Base-by-base conservation (phyloP, 2,888 invertebrate genomes). In the Drepanosiphum platanoidis region DNA sequence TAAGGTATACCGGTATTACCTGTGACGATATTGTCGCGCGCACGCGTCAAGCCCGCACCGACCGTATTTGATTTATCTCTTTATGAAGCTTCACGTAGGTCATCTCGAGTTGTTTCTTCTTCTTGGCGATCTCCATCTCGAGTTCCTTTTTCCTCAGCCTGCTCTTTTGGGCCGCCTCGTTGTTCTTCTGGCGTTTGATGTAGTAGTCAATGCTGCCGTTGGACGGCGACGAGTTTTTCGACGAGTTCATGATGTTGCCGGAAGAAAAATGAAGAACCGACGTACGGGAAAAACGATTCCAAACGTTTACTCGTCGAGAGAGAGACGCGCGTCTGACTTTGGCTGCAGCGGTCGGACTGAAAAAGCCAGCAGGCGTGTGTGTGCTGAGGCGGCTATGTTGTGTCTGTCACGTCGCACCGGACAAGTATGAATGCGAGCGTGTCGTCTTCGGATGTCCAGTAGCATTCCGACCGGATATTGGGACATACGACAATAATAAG, bases 51-150 rank as follows among this genome's bases (percentile, higher is more conserved):
- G 83, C 83, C 5, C 83, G 75, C 27, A 75, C 46, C 2, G 83
- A 83, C 42, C 52, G 83, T 46, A 83, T 83, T 9, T 36, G 66
- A 18, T 75, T 83, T 22, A 83, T 83, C 42, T 83, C 75, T 34
- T 83, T 83, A 75, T 83, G 83, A 3, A 83, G 52, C 36, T 83
- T 83, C 5, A 83, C 83, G 34, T 83, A 83, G 22, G 83, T 52
- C 34, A 83, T 34, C 52, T 83, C 83, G 34, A 83, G 83, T 72
- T 66, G 75, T 68, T 74, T 34, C 46, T 83, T 83, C 64, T 83
- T 66, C 27, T 83, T 75, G 66, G 83, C 83, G n/a, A 75, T 66
- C 36, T 83, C 75, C 3, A 83, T 66, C n/a, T 83, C 83, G 11
- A 36, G 83, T 66, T 83, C 83, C 46, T 83, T 83, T 27, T 83